Evolutionary conservation across 2,797 vertebrate genomes (phyloP).

Genomic region (Simalia tracyae): DNA sequence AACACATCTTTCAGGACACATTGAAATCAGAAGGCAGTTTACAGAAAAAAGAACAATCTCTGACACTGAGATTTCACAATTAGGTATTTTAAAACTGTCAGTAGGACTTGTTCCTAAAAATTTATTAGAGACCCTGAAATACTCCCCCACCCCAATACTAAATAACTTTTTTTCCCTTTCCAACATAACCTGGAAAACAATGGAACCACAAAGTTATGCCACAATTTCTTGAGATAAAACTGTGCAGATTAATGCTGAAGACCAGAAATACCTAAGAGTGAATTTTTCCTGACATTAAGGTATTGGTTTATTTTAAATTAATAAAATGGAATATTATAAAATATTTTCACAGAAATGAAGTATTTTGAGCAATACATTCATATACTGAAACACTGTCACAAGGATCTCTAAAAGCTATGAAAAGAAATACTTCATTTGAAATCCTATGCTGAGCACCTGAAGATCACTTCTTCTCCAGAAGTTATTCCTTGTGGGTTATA

Average conservation of each 20-base stretch:
- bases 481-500: neutral
- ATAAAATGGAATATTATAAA: neutral
- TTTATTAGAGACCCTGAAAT: neutral
- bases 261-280: neutral
- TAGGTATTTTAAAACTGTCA: neutral
- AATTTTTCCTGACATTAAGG: neutral
- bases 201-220: neutral
- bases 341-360: neutral
- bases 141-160: neutral
- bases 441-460: neutral
- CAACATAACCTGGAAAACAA: neutral
- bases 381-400: neutral
- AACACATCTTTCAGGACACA: neutral
- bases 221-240: neutral
- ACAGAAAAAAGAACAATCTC: neutral
- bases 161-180: neutral
- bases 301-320: too few species aligned
- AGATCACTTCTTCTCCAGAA: neutral
- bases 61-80: neutral
- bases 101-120: neutral
- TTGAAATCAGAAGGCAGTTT: neutral
- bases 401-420: neutral
- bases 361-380: neutral
- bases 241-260: neutral
- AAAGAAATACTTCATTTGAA: neutral